Evolutionary conservation across 2,113 vertebrate species (phyloP).

Genomic region (Procavia capensis): DNA sequence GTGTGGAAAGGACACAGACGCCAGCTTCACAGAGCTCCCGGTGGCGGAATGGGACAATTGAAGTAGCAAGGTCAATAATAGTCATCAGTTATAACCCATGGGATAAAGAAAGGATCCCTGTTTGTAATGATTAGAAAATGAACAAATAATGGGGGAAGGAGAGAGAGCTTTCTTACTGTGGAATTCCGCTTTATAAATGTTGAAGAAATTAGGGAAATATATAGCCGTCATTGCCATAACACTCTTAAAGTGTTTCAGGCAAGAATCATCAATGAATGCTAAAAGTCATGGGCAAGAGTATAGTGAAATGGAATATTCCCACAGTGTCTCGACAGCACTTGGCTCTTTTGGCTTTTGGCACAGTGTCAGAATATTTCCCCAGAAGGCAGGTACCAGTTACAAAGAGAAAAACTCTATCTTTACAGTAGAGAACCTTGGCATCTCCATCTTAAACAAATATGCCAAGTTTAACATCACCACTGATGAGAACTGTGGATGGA

Average conservation of each 20-base stretch:
- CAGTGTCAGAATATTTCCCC: background rate
- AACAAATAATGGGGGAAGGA: too few species aligned
- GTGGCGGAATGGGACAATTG: too few species aligned
- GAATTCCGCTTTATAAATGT: conserved; percentile 16
- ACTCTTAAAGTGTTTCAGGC: conserved; percentile 1
- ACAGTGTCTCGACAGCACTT: too few species aligned
- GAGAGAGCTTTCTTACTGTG: too few species aligned
- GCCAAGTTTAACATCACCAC: background rate
- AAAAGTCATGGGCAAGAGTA: background rate
- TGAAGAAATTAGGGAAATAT: conserved; percentile 10
- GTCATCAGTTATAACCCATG: too few species aligned
- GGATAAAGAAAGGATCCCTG: too few species aligned
- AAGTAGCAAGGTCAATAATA: too few species aligned
- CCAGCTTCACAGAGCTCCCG: too few species aligned
- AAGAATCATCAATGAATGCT: background rate
- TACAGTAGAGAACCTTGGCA: background rate
- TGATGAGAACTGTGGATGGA: background rate
- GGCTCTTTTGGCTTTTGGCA: too few species aligned
- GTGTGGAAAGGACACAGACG: too few species aligned
- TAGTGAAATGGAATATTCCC: conserved; percentile 23
- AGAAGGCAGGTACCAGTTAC: background rate
- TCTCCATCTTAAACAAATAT: background rate
- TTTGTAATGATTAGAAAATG: too few species aligned
- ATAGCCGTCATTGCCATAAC: background rate
- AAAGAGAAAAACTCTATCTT: conserved; percentile 21